Base-by-base conservation (phyloP, 2,888 invertebrate genomes). In the Eudemis profundana region DNA sequence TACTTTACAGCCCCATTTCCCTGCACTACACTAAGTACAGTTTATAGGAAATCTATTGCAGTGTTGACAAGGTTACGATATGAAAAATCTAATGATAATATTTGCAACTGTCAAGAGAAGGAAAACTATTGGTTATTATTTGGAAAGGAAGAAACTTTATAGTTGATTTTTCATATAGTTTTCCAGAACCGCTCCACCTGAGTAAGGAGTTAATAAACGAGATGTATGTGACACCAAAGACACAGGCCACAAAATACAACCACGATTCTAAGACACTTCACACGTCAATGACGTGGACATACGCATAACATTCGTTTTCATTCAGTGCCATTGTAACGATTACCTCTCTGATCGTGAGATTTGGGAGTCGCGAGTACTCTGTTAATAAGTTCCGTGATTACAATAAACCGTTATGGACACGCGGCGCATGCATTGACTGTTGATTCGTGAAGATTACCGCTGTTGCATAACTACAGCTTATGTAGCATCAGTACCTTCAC, bases 361-460 rank as follows among this genome's bases (percentile, higher is more conserved):
- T 67, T 67, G 33, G 51, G 59, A 50, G 56, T 50, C 33, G 53
- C 36, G 14, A 36, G n/a, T n/a, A n/a, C 53, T 14, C 27, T 51
- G 64, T 49, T 81, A 82, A 83, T 81, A 78, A 82, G 83, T 86
- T 86, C 83, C 85, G 84, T 79, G 83, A 83, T 84, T 83, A 85
- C 80, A 84, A 81, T 82, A 77, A 79, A 84, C 86, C 84, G 89
- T 89, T 90, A 90, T 82, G 76, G 82, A 78, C 84, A 85, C 81
- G 84, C 78, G 72, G 75, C 72, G 77, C 82, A 81, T 78, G 82
- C 84, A 83, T 84, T 80, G 83, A 82, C 83, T 83, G 79, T 81
- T 83, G 85, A 76, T 73, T 74, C 69, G 74, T 73, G 75, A 83
- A 87, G 86, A 89, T 90, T 84, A 87, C 79, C 70, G 72, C 69